Base-by-base conservation (phyloP, 1,140 invertebrate genomes). In the Leptinotarsa texana region DNA sequence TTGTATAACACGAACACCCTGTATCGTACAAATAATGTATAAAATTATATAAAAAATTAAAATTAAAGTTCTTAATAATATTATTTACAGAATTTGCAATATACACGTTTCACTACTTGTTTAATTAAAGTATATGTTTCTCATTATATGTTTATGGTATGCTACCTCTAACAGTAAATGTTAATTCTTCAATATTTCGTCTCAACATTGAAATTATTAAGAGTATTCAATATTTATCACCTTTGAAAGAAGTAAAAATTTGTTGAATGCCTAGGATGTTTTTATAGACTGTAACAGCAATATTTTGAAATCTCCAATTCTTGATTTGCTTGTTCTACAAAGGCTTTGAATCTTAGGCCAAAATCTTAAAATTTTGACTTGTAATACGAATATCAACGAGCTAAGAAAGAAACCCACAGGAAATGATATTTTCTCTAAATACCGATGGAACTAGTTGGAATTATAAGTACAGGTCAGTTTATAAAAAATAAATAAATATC, bases 41-140 rank as follows among this genome's bases (percentile, higher is more conserved):
- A 78, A 78, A 78, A 74, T 74, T 74, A 79, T 76, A 75, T 75
- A 76, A 79, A 79, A 79, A 76, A 76, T 76, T 76, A 74, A 78
- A 79, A 79, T 61, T 79, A 76, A 42, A 76, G 33, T 77, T 65
- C 72, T 57, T 75, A 74, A 74, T 69, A 63, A 22, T 74, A 74
- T 68, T 74, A 74, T 74, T 42, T 74, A 74, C 73, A 74, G n/a
- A 69, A 69, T 74, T 74, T 73, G 71, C 71, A 73, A 73, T 73
- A 73, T 73, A 73, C 71, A 73, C 33, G 71, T 73, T 73, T 73
- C 51, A 62, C 71, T 73, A 73, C 71, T 65, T 65, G 51, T 72
- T 62, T 61, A 69, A 69, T 69, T 69, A 48, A 69, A 48, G 21
- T 48, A 57, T 15, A 57, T 48, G 57, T 63, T 18, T 62, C 27